phyloP scores from a whole-genome alignment of 2,113 vertebrate genomes.

The Anser brachyrhynchus region DNA sequence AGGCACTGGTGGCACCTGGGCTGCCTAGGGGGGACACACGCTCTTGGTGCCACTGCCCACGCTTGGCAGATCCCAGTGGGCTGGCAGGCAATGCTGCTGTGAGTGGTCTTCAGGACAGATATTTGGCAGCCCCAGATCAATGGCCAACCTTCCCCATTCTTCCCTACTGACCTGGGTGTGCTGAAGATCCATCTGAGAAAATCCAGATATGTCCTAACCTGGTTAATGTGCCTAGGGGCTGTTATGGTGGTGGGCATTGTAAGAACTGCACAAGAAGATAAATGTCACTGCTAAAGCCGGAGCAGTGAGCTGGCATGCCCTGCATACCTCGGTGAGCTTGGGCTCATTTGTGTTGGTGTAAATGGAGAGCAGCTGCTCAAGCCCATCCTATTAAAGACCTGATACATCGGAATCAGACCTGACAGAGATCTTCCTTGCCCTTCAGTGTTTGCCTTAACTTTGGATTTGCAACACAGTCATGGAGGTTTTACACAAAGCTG shows the following conservation, averaged over 20 bases:
- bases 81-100: background rate
- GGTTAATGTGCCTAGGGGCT: background rate
- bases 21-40: background rate
- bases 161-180: background rate
- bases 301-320: background rate
- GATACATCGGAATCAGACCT: background rate
- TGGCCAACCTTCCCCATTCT: background rate
- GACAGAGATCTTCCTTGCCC: background rate
- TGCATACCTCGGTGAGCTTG: background rate
- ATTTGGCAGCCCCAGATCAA: background rate
- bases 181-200: background rate
- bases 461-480: fast-evolving
- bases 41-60: background rate
- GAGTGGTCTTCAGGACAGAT: background rate
- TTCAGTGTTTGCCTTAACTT: background rate
- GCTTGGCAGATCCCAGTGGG: background rate
- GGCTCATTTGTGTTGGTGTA: fast-evolving
- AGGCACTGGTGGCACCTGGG: background rate
- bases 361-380: background rate
- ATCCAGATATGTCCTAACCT: background rate
- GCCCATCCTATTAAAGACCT: fast-evolving
- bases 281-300: background rate
- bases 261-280: background rate
- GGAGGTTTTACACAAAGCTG: background rate
- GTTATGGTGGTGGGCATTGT: background rate